Base-by-base conservation (phyloP, 2,113 vertebrate genomes). In the Gasterosteus nipponicus region DNA sequence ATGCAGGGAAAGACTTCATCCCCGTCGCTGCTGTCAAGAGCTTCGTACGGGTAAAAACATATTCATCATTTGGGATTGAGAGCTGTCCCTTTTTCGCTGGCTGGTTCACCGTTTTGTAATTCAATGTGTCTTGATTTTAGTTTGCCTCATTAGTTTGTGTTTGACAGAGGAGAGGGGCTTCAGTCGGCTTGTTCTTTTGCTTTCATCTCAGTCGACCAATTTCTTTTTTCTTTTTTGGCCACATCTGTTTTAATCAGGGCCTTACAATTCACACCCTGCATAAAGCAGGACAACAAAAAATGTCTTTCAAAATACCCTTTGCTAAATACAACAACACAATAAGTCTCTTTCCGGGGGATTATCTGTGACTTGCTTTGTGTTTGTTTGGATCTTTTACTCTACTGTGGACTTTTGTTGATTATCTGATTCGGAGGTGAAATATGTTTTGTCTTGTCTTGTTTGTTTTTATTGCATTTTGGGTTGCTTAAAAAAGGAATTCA, bases 11-110 rank as follows among this genome's bases (percentile, higher is more conserved):
- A 68, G 80, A 86, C 62, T 69, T 83, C 64, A 61, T 81, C 86
- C 66, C 82, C 73, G 83, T 86, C 88, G 70, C 64, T 15, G 72
- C 72, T 83, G 77, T 90, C 84, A 83, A 35, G 75, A 84, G 51
- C 82, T 58, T 54, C 65, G 22, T 26, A 58, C 73, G 78, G 78
- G 62, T 71, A 80, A 59, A 82, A 84, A 77, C 69, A 79, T 59
- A 76, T 59, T 46, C 59, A 44, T 51, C 35, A 42, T 76, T 69
- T 65, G 54, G 56, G 59, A 82, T 4, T 75, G 74, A 77, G 71
- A 63, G 64, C 41, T 68, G 83, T 57, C 74, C 61, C 41, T 70
- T 41, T 47, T 65, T 7, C 9, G 0, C 42, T 4, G 18, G 18
- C 42, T 54, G 46, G 5, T 33, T 49, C 19, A 26, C 70, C 38